These are phyloP conservation scores for Lochmaea capreae DNA, from an alignment of 2,888 invertebrate genomes.

Conservation along the genomic window DNA sequence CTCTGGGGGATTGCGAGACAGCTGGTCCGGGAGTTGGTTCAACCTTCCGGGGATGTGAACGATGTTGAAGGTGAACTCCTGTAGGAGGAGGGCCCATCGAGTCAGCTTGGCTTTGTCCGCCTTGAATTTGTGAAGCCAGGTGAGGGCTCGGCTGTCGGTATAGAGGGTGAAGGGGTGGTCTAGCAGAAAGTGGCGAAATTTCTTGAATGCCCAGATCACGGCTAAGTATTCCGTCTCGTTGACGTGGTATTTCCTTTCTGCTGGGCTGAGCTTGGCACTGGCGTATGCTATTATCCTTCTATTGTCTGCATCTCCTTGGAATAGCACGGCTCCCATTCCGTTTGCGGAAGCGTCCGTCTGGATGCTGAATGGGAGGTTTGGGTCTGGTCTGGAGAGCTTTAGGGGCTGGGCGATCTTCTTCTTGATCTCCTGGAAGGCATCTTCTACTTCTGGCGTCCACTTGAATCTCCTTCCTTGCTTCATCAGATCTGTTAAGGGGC, in stretches of 20 bases:
- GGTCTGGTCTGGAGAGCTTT: no score
- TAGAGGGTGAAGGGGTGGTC: slow-evolving; percentile 45
- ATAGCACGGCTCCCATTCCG: slow-evolving; percentile 49
- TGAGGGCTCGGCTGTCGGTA: slow-evolving; percentile 48
- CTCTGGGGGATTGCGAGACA: slow-evolving; percentile 41
- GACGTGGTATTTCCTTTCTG: slow-evolving; percentile 45
- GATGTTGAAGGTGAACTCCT: slow-evolving; percentile 42
- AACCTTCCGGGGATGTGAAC: slow-evolving; percentile 47
- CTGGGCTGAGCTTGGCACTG: slow-evolving; percentile 38
- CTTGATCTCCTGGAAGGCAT: slow-evolving; percentile 40
- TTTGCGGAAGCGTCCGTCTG: no score
- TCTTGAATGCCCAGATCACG: no score
- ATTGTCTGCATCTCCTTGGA: slow-evolving; percentile 32
- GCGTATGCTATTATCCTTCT: slow-evolving; percentile 44
- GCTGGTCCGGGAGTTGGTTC: slow-evolving; percentile 44
- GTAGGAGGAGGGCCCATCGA: slow-evolving; percentile 42
- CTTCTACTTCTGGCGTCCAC: slow-evolving; percentile 38
- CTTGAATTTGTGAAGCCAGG: slow-evolving; percentile 41
- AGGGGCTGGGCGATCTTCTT: slow-evolving; percentile 33
- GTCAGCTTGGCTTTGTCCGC: slow-evolving; percentile 40
- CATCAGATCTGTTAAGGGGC: slow-evolving; percentile 47
- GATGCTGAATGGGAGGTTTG: slow-evolving; percentile 29
- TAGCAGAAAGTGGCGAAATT: no score
- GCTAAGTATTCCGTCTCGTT: slow-evolving; percentile 52
- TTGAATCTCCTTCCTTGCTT: slow-evolving; percentile 25